Percentiles rank a stretch among this genome's conserved stretches.
phyloP scores from a whole-genome alignment of 2,113 vertebrate genomes.

The Leuciscus idus region DNA sequence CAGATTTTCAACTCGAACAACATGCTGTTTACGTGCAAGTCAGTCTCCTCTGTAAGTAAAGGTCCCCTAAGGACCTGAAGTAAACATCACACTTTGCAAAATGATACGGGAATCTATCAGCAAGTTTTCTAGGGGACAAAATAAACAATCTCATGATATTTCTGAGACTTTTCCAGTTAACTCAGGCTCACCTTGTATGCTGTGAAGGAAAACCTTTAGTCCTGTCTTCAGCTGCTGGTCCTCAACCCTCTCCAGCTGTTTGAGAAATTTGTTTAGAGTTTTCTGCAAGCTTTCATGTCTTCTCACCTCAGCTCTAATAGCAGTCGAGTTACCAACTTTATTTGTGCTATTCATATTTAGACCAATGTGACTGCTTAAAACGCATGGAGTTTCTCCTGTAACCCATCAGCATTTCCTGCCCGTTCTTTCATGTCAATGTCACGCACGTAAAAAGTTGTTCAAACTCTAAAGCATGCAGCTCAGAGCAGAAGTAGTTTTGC shows the following conservation, averaged over 20 bases:
- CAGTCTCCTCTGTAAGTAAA: not conserved
- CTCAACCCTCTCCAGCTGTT: slow-evolving; percentile 75
- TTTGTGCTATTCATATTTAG: slow-evolving; percentile 76
- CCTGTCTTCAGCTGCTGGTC: slow-evolving; percentile 75
- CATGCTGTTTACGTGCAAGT: not conserved
- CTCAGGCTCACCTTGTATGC: slow-evolving; percentile 77
- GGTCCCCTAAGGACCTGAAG: not conserved
- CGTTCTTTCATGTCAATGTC: slow-evolving; percentile 41
- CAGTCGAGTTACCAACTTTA: slow-evolving; percentile 75
- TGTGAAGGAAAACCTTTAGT: slow-evolving; percentile 74
- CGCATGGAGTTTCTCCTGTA: slow-evolving; percentile 54
- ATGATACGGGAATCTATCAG: not conserved
- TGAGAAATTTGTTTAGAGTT: slow-evolving; percentile 72
- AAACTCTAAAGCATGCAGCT: slow-evolving; percentile 13
- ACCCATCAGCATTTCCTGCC: slow-evolving; percentile 67
- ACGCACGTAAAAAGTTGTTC: slow-evolving; percentile 1
- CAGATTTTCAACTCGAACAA: not conserved
- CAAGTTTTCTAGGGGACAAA: not conserved
- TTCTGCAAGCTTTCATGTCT: slow-evolving; percentile 75
- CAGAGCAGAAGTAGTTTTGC: slow-evolving; percentile 35
- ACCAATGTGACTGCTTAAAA: slow-evolving; percentile 53
- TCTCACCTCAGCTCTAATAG: slow-evolving; percentile 80
- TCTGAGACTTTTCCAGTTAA: not conserved
- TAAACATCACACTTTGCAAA: not conserved
- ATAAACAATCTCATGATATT: not conserved